phyloP scores from a whole-genome alignment of 1,140 invertebrate species.

The Meloidogyne chitwoodi region DNA sequence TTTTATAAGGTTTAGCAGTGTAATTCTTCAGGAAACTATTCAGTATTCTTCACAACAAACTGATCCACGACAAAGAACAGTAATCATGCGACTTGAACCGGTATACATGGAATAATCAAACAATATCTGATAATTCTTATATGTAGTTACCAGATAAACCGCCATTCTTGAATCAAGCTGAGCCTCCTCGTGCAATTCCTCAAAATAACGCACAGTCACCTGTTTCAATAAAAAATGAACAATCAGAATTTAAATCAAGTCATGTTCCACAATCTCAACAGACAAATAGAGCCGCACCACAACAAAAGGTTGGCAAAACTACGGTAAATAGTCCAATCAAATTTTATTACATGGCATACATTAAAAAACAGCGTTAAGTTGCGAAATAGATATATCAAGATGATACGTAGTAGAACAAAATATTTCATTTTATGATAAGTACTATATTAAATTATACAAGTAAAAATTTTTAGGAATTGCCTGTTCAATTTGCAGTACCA shows the following conservation, averaged over 20 bases:
- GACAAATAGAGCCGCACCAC: not conserved
- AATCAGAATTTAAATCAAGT: not conserved
- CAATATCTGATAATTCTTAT: not conserved
- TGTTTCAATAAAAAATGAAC: not conserved
- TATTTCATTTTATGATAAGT: not conserved
- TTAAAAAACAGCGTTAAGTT: too few relatives aligned
- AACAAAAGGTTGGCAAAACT: not conserved
- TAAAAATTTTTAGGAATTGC: not conserved
- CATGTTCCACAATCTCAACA: not conserved
- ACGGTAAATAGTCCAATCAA: not conserved
- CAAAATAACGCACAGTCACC: not conserved
- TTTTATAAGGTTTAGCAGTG: not conserved
- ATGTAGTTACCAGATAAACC: slow-evolving; percentile 23
- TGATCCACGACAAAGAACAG: slow-evolving; percentile 36
- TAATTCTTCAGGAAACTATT: not conserved
- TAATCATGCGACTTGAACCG: slow-evolving; percentile 41
- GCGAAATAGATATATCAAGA: too few relatives aligned
- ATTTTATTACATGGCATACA: too few relatives aligned
- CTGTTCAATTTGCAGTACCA: not conserved
- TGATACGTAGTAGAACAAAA: too few relatives aligned
- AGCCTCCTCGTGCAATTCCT: slow-evolving; percentile 40
- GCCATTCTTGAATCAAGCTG: slow-evolving; percentile 32
- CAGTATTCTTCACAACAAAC: not conserved
- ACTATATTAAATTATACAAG: not conserved
- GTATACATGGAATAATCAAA: not conserved